phyloP scores from a whole-genome alignment of 2,113 vertebrate species.

The Phaethornis superciliosus region DNA sequence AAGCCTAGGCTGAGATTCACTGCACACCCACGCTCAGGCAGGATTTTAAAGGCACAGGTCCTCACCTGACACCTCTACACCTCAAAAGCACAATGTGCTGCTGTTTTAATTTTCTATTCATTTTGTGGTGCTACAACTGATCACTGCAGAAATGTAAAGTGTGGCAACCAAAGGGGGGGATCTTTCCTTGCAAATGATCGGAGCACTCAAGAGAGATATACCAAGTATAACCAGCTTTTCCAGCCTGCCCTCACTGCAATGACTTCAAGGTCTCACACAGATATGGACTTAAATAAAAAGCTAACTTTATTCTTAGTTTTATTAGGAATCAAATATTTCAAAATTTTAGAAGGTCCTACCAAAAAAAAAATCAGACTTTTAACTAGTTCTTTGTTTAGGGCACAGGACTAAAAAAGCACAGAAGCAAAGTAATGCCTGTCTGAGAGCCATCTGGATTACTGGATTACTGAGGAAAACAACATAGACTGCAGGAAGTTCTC shows the following conservation, averaged over 20 bases:
- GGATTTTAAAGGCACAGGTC: not conserved
- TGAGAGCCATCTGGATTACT: constrained; percentile 49
- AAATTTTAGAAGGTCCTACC: not conserved
- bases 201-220: not conserved
- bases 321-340: not conserved
- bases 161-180: not conserved
- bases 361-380: not conserved
- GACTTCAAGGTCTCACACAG: not conserved
- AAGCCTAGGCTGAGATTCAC: not conserved
- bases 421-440: not conserved
- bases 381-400: constrained; percentile 2
- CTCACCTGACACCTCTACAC: not conserved
- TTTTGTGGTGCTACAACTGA: not conserved
- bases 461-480: constrained; percentile 12
- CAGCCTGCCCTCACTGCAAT: not conserved
- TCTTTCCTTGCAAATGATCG: not conserved
- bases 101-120: not conserved
- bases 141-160: not conserved
- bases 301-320: not conserved
- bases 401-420: not conserved
- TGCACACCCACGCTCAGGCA: not conserved
- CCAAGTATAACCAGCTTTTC: not conserved
- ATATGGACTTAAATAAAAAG: not conserved
- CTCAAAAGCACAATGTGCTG: not conserved
- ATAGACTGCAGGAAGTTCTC: constrained; percentile 8